Base-by-base conservation (phyloP, 92 coral and sea anemone genomes). In the Galaxea fascicularis region DNA sequence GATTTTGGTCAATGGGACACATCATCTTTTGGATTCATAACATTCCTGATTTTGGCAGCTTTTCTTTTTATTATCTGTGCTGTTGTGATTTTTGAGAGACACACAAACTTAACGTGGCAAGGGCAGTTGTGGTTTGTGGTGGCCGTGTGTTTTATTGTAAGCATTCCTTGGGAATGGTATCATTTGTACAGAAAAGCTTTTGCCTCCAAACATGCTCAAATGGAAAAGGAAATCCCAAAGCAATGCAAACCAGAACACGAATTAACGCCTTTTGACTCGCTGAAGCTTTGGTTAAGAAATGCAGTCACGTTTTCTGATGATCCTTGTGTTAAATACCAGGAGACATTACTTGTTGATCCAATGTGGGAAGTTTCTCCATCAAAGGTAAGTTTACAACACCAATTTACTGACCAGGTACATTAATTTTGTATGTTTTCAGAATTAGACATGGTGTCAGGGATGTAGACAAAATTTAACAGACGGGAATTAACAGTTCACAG, bases 91-190 rank as follows among this genome's bases (percentile, higher is more conserved):
- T 90, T 96, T 89, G 97, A 94, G 81, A 79, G 67, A 60, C 88
- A 28, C 45, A 88, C 95, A 56, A 59, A 49, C 7, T 80, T 96
- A 70, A 52, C 95, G 0, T 92, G 94, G 93, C 81, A 77, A 64
- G 88, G 65, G 46, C 99, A 94, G 86, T 69, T 93, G 8, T 76
- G 88, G 79, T 90, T 77, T 59, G 82, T 94, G 10, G 47, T 94
- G 51, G 58, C 89, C 8, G 18, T 84, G 13, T 57, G 93, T 24
- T 94, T 96, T 68, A 56, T 93, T 4, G 39, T 93, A 25, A 96
- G 99, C 71, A 92, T 96, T 57, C 99, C 99, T 0, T 96, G 99
- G 99, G 98, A 94, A 71, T 96, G 99, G 99, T 94, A 66, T 39
- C 88, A 91, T 27, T 75, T 96, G 56, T 96, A 96, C 93, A 86